These are phyloP conservation scores for Pelusios castaneus DNA, from an alignment of 2,113 vertebrate species.

Conservation along the genomic window DNA sequence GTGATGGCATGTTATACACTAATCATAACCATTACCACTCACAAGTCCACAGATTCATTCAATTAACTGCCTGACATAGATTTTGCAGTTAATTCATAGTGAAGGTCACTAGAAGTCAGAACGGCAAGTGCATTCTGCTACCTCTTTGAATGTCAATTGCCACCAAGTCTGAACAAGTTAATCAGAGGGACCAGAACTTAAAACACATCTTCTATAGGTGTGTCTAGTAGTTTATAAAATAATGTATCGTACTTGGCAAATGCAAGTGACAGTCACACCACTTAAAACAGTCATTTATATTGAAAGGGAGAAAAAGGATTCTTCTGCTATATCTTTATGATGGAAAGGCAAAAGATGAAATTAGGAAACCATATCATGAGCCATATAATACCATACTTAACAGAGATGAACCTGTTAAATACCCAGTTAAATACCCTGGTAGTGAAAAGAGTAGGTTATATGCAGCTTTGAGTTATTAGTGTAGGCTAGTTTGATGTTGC, in stretches of 20 bases:
- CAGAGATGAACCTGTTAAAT: not conserved
- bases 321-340: constrained; percentile 15
- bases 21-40: constrained; percentile 75
- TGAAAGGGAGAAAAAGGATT: constrained; percentile 11
- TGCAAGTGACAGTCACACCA: constrained; percentile 42
- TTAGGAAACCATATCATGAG: not conserved
- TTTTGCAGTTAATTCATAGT: constrained; percentile 71
- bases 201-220: constrained; percentile 31
- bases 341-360: not conserved
- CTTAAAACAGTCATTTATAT: constrained; percentile 46
- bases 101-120: constrained; percentile 72
- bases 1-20: constrained; percentile 65
- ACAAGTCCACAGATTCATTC: constrained; percentile 73
- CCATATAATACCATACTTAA: not conserved
- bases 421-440: not conserved
- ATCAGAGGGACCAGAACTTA: constrained; percentile 59
- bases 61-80: constrained; percentile 74
- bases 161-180: constrained; percentile 61
- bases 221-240: constrained; percentile 62
- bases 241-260: constrained; percentile 43
- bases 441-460: not conserved
- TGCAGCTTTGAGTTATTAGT: not conserved
- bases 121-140: constrained; percentile 72
- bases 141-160: constrained; percentile 73
- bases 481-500: not conserved